Percentiles rank a stretch among this genome's conserved stretches.
These are phyloP conservation scores for Euclidia mi DNA, from an alignment of 2,888 invertebrate genomes.

Conservation along the genomic window DNA sequence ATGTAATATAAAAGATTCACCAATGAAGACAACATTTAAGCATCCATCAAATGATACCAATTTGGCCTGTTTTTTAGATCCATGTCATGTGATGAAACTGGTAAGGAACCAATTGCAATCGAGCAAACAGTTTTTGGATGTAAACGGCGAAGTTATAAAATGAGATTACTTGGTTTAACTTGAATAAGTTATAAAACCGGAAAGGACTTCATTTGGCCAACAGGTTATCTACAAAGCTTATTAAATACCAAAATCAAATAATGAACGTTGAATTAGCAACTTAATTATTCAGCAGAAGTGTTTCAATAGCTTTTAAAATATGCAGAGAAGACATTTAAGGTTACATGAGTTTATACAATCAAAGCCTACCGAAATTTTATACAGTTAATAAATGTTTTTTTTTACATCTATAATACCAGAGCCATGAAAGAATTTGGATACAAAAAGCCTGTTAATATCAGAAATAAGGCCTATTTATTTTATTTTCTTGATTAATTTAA, in stretches of 20 bases:
- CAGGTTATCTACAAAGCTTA: slow-evolving; percentile 1
- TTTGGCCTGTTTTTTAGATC: slow-evolving; percentile 22
- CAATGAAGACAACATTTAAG: slow-evolving; percentile 21
- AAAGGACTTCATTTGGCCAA: slow-evolving; percentile 8
- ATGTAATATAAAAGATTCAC: slow-evolving; percentile 11
- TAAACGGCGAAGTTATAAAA: slow-evolving; percentile 2
- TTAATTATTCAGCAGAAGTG: slow-evolving; percentile 10
- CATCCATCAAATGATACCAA: slow-evolving; percentile 25
- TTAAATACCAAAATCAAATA: slow-evolving; percentile 7
- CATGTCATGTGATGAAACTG: slow-evolving; percentile 32
- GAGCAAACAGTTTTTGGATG: slow-evolving; percentile 4
- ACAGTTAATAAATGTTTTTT: slow-evolving; percentile 16
- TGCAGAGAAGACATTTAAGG: slow-evolving; percentile 5
- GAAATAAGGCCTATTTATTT: slow-evolving; percentile 6
- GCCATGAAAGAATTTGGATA: slow-evolving; percentile 2
- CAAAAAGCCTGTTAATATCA: slow-evolving; percentile 14
- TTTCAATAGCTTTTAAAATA: slow-evolving; percentile 5
- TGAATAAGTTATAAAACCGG: neutral
- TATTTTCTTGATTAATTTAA: slow-evolving; percentile 4
- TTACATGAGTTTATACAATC: neutral
- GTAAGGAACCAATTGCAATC: slow-evolving; percentile 18
- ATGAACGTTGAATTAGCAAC: slow-evolving; percentile 20
- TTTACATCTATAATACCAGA: slow-evolving; percentile 12
- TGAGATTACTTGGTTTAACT: slow-evolving; percentile 4
- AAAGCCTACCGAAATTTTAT: slow-evolving; percentile 11